These are phyloP conservation scores for Anthophora plumipes DNA, from an alignment of 2,888 invertebrate genomes.

Conservation along the genomic window DNA sequence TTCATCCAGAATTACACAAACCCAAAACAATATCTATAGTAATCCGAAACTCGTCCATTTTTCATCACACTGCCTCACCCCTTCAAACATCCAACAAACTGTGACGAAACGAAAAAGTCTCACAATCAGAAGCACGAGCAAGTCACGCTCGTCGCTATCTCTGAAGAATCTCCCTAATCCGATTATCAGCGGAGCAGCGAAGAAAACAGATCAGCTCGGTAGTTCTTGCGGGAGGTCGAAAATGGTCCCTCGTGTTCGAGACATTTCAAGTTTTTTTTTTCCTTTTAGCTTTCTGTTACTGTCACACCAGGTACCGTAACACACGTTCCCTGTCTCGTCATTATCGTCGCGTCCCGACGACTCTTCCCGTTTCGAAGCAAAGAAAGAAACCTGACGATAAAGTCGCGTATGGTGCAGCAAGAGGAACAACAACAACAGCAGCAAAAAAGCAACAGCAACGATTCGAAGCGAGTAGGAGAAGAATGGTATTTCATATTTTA, in stretches of 20 bases:
- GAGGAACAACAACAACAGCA: neutral
- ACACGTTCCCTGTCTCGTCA: slow-evolving; percentile 39
- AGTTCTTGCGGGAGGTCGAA: slow-evolving; percentile 45
- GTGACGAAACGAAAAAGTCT: too few relatives aligned
- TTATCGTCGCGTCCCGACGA: slow-evolving; percentile 3
- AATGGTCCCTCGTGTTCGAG: slow-evolving; percentile 48
- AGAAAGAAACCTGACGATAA: neutral
- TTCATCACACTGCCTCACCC: too few relatives aligned
- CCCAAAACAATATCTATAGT: too few relatives aligned
- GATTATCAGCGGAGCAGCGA: slow-evolving; percentile 34
- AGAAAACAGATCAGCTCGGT: neutral
- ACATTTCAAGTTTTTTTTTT: slow-evolving; percentile 50
- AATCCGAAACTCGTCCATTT: too few relatives aligned
- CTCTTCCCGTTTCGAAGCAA: neutral
- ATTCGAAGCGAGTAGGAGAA: neutral
- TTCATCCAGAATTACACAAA: too few relatives aligned
- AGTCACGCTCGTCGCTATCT: slow-evolving; percentile 11
- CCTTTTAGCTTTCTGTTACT: too few relatives aligned
- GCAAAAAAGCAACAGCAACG: neutral
- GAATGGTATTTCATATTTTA: slow-evolving; percentile 68
- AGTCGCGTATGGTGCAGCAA: neutral
- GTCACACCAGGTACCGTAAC: slow-evolving; percentile 27
- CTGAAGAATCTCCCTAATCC: slow-evolving; percentile 39
- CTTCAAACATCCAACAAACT: too few relatives aligned
- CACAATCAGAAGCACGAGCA: neutral